These are phyloP conservation scores for Syngnathus scovelli DNA, from an alignment of 2,113 vertebrate species.

Conservation along the genomic window DNA sequence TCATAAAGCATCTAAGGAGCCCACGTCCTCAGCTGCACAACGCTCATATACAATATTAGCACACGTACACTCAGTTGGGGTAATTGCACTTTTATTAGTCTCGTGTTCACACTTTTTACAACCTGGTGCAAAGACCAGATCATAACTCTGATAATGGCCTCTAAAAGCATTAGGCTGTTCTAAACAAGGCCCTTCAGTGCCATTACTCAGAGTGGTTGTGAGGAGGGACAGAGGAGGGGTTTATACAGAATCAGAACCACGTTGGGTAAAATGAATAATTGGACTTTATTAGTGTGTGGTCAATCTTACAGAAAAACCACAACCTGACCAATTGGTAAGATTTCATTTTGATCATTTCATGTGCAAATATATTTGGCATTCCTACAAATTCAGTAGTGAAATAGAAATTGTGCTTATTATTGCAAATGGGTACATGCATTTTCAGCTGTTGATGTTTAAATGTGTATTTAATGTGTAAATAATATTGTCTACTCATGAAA, in stretches of 20 bases:
- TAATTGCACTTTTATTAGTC: constrained; percentile 69
- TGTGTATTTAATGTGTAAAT: too few relatives aligned
- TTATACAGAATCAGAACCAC: constrained; percentile 16
- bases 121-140: constrained; percentile 49
- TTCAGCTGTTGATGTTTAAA: constrained; percentile 8
- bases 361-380: background rate
- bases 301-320: constrained; percentile 25
- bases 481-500: too few relatives aligned
- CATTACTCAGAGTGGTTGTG: constrained; percentile 59
- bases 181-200: constrained; percentile 54
- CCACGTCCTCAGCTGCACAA: constrained; percentile 21
- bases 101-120: constrained; percentile 65
- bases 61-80: constrained; percentile 37
- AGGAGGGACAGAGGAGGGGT: background rate
- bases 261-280: constrained; percentile 49
- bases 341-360: background rate
- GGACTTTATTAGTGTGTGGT: constrained; percentile 51
- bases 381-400: background rate
- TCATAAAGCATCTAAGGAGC: constrained; percentile 26
- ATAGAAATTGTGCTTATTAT: too few relatives aligned
- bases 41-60: constrained; percentile 10
- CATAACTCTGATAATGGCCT: constrained; percentile 57
- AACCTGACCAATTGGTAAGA: constrained; percentile 3
- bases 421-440: background rate
- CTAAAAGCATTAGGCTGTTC: constrained; percentile 61